These are phyloP conservation scores for Trichomalopsis sarcophagae DNA, from an alignment of 1,140 invertebrate genomes.

Conservation along the genomic window DNA sequence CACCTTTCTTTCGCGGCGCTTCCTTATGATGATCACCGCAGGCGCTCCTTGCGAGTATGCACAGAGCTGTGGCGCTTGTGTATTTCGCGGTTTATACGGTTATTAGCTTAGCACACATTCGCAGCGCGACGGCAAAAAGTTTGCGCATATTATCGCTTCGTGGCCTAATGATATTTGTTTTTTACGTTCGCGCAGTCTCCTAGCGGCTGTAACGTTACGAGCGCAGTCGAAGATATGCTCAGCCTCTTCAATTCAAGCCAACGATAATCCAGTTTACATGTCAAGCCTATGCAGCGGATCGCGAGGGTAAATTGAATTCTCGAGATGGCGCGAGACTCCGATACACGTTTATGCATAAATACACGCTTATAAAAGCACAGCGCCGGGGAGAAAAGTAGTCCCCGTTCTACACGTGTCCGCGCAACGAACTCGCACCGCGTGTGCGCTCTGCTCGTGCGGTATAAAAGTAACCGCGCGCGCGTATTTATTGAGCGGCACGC, in stretches of 20 bases:
- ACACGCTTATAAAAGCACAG: neutral
- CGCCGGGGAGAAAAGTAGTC: neutral
- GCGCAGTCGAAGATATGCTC: too few species aligned
- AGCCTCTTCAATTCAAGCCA: neutral
- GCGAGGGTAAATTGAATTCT: slow-evolving; percentile 49
- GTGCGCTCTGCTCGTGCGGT: neutral
- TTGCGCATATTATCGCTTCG: neutral
- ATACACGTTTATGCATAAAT: neutral
- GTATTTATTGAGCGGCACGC: slow-evolving; percentile 28
- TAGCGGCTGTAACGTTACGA: too few species aligned
- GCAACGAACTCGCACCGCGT: neutral
- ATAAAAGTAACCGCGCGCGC: slow-evolving; percentile 6
- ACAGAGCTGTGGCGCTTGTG: neutral
- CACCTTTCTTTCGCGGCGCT: neutral
- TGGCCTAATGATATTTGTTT: neutral
- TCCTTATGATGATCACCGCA: neutral
- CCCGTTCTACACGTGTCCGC: neutral
- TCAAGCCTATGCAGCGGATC: neutral
- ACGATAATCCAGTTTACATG: neutral
- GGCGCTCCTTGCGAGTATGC: neutral
- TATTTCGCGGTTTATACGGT: slow-evolving; percentile 21
- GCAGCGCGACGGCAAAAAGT: neutral
- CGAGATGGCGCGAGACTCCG: slow-evolving; percentile 27
- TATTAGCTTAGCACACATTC: slow-evolving; percentile 25
- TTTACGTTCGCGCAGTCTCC: too few species aligned